These are phyloP conservation scores for Saccostrea glomerata DNA, from an alignment of 1,140 invertebrate genomes.

Conservation along the genomic window DNA sequence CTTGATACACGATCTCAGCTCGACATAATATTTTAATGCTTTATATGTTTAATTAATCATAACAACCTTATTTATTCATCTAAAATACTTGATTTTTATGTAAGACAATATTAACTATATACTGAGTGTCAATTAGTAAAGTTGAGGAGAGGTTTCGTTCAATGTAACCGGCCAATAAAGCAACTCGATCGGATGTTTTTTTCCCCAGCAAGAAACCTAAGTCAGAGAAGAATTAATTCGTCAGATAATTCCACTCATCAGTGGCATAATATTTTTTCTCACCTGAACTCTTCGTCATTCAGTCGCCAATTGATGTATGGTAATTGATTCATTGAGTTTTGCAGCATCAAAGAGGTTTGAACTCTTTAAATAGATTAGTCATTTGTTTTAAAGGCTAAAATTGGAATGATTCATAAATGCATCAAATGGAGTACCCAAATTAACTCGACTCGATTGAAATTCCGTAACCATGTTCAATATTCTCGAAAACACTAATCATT, in stretches of 20 bases:
- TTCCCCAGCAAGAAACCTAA: too few species aligned
- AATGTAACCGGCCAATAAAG: too few species aligned
- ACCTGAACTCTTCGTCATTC: background rate
- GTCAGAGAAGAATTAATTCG: background rate
- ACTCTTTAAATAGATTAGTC: slow-evolving; percentile 9
- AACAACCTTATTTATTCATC: background rate
- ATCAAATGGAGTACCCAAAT: background rate
- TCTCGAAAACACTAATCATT: background rate
- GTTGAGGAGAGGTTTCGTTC: too few species aligned
- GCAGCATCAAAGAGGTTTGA: background rate
- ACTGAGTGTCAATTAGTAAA: too few species aligned
- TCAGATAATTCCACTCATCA: background rate
- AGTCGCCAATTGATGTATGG: background rate
- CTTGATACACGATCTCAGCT: background rate
- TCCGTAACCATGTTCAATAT: background rate
- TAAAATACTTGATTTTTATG: background rate
- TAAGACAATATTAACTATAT: too few species aligned
- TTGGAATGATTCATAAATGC: background rate
- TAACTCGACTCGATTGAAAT: background rate
- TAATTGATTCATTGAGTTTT: background rate
- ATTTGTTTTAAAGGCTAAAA: background rate
- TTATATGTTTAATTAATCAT: background rate
- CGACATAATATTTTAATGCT: background rate
- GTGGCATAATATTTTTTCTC: background rate
- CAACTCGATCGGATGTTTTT: background rate